These are phyloP conservation scores for Mormoops blainvillei DNA, from an alignment of 2,113 vertebrate species.

Conservation along the genomic window DNA sequence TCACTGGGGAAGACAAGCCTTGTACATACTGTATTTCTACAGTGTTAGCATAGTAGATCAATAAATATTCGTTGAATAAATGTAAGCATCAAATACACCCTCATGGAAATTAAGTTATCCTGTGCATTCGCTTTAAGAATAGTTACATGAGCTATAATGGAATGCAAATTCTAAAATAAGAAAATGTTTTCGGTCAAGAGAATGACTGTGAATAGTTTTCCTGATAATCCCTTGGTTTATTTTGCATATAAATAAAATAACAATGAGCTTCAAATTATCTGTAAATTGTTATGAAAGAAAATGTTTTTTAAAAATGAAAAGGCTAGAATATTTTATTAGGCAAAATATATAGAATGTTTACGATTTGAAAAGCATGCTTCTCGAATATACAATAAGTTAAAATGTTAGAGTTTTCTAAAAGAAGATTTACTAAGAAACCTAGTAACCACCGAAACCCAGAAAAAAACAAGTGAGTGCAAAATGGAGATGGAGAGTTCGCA, in stretches of 20 bases:
- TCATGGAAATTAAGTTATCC: background rate
- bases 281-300: background rate
- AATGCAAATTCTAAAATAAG: background rate
- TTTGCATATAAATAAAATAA: background rate
- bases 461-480: background rate
- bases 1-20: background rate
- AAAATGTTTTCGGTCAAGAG: background rate
- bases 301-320: background rate
- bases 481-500: rapidly evolving
- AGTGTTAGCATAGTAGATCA: background rate
- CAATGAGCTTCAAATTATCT: background rate
- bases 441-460: background rate
- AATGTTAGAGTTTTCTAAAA: background rate
- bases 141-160: background rate
- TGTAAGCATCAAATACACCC: background rate
- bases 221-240: background rate
- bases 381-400: background rate
- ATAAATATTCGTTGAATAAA: background rate
- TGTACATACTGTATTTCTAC: background rate
- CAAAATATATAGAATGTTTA: background rate
- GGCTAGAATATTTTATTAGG: background rate
- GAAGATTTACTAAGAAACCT: background rate
- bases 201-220: background rate
- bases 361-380: background rate
- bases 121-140: background rate